A percentile compares a stretch with the other conserved stretches of the same genome.
Evolutionary conservation across 64 coral and sea anemone genomes (phyloP).

Genomic region (Trachythela sp.): DNA sequence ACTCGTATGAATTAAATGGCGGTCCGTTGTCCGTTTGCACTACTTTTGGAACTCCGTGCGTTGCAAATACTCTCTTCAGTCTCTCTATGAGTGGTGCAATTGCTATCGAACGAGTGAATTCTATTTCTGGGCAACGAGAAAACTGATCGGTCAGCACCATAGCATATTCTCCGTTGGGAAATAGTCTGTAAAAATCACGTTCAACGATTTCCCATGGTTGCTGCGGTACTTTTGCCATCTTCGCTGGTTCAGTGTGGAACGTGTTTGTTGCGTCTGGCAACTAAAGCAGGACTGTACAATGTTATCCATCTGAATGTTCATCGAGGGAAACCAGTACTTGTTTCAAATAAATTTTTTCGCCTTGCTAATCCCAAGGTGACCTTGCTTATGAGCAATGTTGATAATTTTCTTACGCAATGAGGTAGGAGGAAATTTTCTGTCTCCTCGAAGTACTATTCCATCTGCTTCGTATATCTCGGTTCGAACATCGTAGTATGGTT

Average conservation of each 20-base stretch:
- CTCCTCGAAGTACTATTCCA: background rate
- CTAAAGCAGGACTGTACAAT: no score
- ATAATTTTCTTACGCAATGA: conserved; percentile 16
- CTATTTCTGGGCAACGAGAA: conserved; percentile 33
- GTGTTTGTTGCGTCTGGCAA: no score
- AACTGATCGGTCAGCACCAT: conserved; percentile 40
- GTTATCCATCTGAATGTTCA: conserved; percentile 5
- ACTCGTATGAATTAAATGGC: no score
- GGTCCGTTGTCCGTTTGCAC: conserved; percentile 53
- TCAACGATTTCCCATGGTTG: conserved; percentile 33
- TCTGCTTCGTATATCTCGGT: background rate
- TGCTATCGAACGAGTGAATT: conserved; percentile 32
- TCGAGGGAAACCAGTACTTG: background rate
- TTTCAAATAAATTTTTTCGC: background rate
- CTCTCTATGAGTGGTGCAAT: conserved; percentile 37
- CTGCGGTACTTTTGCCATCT: conserved; percentile 33
- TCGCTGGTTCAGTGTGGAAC: no score
- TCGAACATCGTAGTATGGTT: background rate
- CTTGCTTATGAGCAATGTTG: background rate
- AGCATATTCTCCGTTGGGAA: no score
- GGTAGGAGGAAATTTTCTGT: background rate
- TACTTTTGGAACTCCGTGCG: conserved; percentile 38
- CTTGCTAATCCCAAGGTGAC: background rate
- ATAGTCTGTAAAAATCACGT: conserved; percentile 46
- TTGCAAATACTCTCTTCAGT: conserved; percentile 44